Conservation (phyloP, 2,113 vertebrate genomes). For the Neolamprologus cancellatus region DNA sequence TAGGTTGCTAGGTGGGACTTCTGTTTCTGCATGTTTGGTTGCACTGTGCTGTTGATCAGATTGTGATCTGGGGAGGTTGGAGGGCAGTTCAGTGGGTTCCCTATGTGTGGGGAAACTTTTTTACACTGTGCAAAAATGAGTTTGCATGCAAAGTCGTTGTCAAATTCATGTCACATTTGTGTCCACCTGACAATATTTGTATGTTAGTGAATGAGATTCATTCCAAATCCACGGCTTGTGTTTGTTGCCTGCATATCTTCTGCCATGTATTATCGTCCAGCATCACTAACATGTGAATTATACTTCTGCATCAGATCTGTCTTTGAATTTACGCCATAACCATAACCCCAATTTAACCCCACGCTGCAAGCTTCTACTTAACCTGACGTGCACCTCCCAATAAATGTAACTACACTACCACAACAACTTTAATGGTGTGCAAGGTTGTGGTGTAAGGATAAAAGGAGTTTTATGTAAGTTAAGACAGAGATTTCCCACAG, state of each 20-base stretch:
- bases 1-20: neutral
- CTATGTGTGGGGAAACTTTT: neutral
- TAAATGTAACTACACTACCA: neutral
- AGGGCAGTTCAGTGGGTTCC: neutral
- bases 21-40: neutral
- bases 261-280: neutral
- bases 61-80: neutral
- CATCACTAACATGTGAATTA: neutral
- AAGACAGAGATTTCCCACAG: neutral
- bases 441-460: neutral
- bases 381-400: neutral
- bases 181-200: neutral
- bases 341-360: neutral
- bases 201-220: neutral
- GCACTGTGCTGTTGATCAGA: neutral
- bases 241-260: neutral
- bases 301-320: neutral
- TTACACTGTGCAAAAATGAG: neutral
- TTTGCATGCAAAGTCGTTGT: neutral
- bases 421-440: neutral
- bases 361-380: neutral
- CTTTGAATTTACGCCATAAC: neutral
- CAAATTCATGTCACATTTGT: neutral
- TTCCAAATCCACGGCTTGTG: neutral
- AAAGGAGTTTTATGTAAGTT: neutral